Percentiles rank a stretch among this genome's conserved stretches.
These are phyloP conservation scores for Aphidius gifuensis DNA, from an alignment of 1,140 invertebrate genomes.

Conservation along the genomic window DNA sequence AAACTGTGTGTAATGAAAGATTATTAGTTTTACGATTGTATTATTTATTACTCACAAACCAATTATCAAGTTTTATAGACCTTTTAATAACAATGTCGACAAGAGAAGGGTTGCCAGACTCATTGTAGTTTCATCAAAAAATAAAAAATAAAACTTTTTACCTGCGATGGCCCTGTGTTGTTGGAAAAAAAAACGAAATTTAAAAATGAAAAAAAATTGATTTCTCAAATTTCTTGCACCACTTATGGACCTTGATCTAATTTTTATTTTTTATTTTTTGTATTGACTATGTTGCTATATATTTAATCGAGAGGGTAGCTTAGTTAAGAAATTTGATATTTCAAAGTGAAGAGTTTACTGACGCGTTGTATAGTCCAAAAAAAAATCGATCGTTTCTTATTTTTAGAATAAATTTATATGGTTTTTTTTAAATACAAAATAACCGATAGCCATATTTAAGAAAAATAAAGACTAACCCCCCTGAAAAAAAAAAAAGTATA, in stretches of 20 bases:
- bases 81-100: constrained; percentile 34
- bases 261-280: background rate
- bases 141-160: no score
- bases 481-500: background rate
- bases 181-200: no score
- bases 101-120: background rate
- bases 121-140: background rate
- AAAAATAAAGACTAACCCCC: no score
- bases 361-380: constrained; percentile 3
- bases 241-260: constrained; percentile 9
- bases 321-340: constrained; percentile 5
- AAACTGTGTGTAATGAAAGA: constrained; percentile 30
- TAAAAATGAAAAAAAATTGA: background rate
- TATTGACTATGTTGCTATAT: no score
- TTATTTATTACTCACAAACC: constrained; percentile 28
- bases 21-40: constrained; percentile 41
- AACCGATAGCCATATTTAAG: no score
- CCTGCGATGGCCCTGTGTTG: no score
- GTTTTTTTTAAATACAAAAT: no score
- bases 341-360: background rate
- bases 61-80: constrained; percentile 30
- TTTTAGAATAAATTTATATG: no score
- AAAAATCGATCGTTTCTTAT: no score
- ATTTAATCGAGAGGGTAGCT: constrained; percentile 8
- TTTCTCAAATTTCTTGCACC: background rate